Evolutionary conservation across 2,888 invertebrate species (phyloP).

Genomic region (Conchocele bisecta): DNA sequence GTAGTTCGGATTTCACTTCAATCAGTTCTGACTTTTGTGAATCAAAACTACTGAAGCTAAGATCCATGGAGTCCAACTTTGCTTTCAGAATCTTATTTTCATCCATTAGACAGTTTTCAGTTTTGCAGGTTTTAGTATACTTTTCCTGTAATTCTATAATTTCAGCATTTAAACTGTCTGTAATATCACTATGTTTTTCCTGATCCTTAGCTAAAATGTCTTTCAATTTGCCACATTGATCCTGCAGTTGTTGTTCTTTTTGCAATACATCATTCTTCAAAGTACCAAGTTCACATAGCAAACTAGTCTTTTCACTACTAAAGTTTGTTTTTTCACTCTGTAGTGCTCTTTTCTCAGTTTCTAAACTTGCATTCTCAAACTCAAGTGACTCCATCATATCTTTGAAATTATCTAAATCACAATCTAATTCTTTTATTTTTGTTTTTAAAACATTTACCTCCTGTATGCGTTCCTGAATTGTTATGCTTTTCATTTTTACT

Average conservation of each 20-base stretch:
- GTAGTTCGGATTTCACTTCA: slow-evolving; percentile 41
- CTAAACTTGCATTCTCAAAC: slow-evolving; percentile 63
- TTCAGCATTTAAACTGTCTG: slow-evolving; percentile 40
- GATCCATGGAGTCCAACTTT: slow-evolving; percentile 36
- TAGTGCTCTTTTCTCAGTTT: slow-evolving; percentile 56
- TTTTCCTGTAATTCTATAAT: slow-evolving; percentile 45
- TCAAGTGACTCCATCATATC: slow-evolving; percentile 71
- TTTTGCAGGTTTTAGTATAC: slow-evolving; percentile 23
- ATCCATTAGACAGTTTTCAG: slow-evolving; percentile 28
- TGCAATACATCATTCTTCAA: slow-evolving; percentile 4
- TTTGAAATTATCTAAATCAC: slow-evolving; percentile 65
- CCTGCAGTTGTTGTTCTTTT: background rate
- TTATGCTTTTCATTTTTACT: slow-evolving; percentile 3
- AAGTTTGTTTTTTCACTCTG: slow-evolving; percentile 34
- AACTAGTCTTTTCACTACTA: background rate
- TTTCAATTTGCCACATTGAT: no score
- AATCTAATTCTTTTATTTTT: slow-evolving; percentile 39
- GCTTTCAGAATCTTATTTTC: slow-evolving; percentile 48
- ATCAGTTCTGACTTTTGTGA: slow-evolving; percentile 23
- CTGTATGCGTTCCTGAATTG: background rate
- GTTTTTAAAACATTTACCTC: slow-evolving; percentile 31
- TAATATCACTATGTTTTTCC: no score
- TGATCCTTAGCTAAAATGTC: no score
- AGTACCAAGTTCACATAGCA: background rate
- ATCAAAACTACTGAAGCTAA: slow-evolving; percentile 10